phyloP scores from a whole-genome alignment of 2,113 vertebrate genomes.

The Anguilla japonica region DNA sequence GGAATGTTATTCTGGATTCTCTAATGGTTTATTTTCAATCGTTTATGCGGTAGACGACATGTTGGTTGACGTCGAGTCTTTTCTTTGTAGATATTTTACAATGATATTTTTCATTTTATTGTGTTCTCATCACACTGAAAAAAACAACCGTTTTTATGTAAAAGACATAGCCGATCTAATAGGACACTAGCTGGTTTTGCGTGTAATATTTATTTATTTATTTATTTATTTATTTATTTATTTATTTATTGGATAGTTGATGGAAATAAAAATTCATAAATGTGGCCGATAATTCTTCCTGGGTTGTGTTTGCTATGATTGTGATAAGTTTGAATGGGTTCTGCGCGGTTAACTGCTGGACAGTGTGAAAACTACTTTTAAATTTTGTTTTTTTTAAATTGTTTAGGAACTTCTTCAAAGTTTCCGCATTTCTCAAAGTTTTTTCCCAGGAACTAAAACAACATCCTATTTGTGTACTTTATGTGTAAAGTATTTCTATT shows the following conservation, averaged over 20 bases:
- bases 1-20: conserved; percentile 36
- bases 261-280: neutral
- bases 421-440: too few relatives aligned
- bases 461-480: too few relatives aligned
- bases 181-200: neutral
- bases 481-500: neutral
- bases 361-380: neutral
- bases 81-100: neutral
- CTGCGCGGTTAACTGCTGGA: too few relatives aligned
- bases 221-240: neutral
- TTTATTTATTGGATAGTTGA: neutral
- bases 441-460: too few relatives aligned
- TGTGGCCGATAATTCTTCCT: too few relatives aligned
- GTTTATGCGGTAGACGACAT: neutral
- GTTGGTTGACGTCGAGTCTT: too few relatives aligned
- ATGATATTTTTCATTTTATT: neutral
- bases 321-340: too few relatives aligned
- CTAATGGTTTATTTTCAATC: neutral
- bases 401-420: neutral
- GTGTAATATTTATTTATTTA: neutral
- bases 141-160: neutral
- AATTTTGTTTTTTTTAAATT: neutral
- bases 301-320: too few relatives aligned
- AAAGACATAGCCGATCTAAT: neutral
- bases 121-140: neutral